Base-by-base conservation (phyloP, 2,888 invertebrate genomes). In the Carabus problematicus region DNA sequence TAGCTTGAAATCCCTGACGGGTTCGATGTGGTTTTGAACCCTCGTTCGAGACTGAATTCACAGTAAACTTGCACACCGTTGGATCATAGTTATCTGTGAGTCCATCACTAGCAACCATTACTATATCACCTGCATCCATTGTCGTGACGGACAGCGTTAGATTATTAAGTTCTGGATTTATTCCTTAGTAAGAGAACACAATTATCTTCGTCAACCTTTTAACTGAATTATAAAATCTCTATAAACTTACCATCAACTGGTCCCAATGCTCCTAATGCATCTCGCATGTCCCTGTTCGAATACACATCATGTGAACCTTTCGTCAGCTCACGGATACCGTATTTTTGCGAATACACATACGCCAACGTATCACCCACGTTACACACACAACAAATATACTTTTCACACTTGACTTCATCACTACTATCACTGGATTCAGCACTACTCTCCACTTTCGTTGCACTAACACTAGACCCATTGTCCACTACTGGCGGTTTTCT, bases 21-120 rank as follows among this genome's bases (percentile, higher is more conserved):
- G 80, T 40, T 81, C 81, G 70, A 80, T 82, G 76, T 78, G 81
- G 71, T 79, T 82, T 76, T 80, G 83, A 54, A 76, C 77, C 71
- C 79, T 83, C 43, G 78, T 79, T 59, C 78, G 80, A 54, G 78
- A 74, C 75, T 3, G 75, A 73, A 70, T 79, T 80, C 3, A 87
- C 85, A 4, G 94, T 92, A 77, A 94, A 93, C 81, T 92, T 93
- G 39, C 94, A 94, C 68, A 95, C 94, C 40, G 95, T 94, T 0
- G 95, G 95, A 82, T 95, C 95, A 76, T 94, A 93, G 80, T 95
- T 95, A 79, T 95, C 95, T 6, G 93, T 93, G 41, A 95, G 88
- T 7, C 95, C 95, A 77, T 95, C 95, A n/a, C 92, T 93, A 0
- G 94, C 94, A 12, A 95, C 85, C 79, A 94, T 91, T 29, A 95